Conservation (phyloP, 2,888 invertebrate species). For the Neoaliturus tenellus region DNA sequence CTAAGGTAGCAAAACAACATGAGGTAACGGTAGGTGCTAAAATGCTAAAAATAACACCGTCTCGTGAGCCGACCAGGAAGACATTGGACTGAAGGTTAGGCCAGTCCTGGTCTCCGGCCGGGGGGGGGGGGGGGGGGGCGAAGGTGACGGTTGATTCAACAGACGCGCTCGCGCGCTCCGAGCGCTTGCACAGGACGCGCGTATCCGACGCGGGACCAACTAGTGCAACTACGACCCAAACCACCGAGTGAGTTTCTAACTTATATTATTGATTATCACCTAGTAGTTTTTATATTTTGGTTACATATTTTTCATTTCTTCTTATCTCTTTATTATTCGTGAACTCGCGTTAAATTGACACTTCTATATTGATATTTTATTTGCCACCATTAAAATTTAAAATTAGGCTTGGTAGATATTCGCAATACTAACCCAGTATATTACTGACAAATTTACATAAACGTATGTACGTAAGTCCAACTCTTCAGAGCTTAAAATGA, state of each 20-base stretch:
- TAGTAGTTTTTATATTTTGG: too few species aligned
- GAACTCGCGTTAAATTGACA: too few species aligned
- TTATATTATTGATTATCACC: too few species aligned
- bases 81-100: slow-evolving; percentile 22
- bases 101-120: not conserved
- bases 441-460: too few species aligned
- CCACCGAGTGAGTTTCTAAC: not conserved
- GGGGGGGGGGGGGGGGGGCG: not conserved
- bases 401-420: too few species aligned
- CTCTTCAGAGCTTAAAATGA: too few species aligned
- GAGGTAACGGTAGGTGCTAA: slow-evolving; percentile 43
- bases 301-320: too few species aligned
- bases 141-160: not conserved
- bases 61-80: slow-evolving; percentile 22
- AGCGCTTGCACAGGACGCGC: not conserved
- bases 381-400: too few species aligned
- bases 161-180: not conserved
- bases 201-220: not conserved
- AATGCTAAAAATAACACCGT: slow-evolving; percentile 48
- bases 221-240: not conserved
- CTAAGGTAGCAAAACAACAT: slow-evolving; percentile 27
- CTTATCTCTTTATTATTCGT: too few species aligned
- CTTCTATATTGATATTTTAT: too few species aligned
- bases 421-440: too few species aligned
- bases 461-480: too few species aligned